phyloP scores from a whole-genome alignment of 2,797 vertebrate genomes.

The Pantherophis alleghaniensis region DNA sequence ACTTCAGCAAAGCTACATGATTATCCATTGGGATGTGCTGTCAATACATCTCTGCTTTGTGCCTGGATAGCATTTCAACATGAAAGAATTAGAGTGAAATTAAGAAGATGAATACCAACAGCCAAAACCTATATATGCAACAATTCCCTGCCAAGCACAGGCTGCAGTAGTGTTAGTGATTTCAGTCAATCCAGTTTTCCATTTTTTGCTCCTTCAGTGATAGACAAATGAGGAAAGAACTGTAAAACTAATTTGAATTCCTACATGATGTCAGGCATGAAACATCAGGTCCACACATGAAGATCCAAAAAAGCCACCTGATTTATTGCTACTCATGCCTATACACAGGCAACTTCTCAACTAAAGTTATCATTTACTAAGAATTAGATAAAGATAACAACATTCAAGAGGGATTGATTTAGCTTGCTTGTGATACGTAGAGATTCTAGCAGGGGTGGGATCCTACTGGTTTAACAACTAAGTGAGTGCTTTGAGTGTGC shows the following conservation, averaged over 20 bases:
- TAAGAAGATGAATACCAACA: background rate
- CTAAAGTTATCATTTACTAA: background rate
- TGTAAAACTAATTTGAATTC: background rate
- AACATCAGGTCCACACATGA: background rate
- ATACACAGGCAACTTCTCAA: background rate
- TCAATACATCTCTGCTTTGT: background rate
- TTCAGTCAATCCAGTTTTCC: background rate
- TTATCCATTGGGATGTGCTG: background rate
- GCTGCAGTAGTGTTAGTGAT: background rate
- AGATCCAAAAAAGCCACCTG: background rate
- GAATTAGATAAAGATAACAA: background rate
- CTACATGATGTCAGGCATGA: background rate
- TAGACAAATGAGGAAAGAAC: background rate
- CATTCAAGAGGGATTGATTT: background rate
- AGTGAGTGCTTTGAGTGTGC: too few relatives aligned
- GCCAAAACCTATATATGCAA: background rate
- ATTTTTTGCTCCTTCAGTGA: background rate
- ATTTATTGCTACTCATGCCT: background rate
- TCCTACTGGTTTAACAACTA: too few relatives aligned
- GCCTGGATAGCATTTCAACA: background rate
- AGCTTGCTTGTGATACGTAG: background rate
- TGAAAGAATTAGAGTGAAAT: background rate
- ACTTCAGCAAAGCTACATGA: background rate
- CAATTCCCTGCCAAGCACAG: background rate
- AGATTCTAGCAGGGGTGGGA: background rate